Evolutionary conservation across 2,113 vertebrate species (phyloP), one percentile per base, ranked within the genome.

Genomic region (Egretta garzetta): DNA sequence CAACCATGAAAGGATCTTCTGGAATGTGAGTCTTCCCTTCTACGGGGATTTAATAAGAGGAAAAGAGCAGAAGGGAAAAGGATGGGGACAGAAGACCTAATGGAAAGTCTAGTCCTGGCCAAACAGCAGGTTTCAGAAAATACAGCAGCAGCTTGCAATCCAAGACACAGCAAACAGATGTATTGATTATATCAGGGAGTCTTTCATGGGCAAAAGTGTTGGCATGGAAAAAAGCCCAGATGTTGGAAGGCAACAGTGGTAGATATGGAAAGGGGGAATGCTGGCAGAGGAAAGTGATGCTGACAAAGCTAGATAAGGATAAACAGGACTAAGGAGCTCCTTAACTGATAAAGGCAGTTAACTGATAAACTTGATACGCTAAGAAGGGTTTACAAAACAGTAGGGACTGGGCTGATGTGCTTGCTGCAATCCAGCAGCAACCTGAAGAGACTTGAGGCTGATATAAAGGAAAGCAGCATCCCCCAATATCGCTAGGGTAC

Each of bases 311-410:
- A 63, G 41, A 33, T 14, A 47, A 37, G 21, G 14, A 45, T 73
- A 89, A 88, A 70, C 33, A 84, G 58, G 50, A 82, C 66, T 66
- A 56, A 71, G 77, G 50, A 91, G 60, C 32, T 85, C 45, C 81
- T 93, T 73, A 86, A 95, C 77, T 81, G 70, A 49, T 80, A 79
- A 75, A 27, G 8, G 39, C 33, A 56, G 12, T 41, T 41, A 41
- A 41, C 39, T 41, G 39, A 41, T 41, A 41, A 41, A 41, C 39
- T 6, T 60, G 37, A 85, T 79, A n/a, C 71, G 89, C 64, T 93
- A 72, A 81, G 47, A 86, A 81, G 39, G 35, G 27, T 85, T 95
- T 85, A 71, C 43, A 85, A 60, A 94, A 80, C 73, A 87, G 73
- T 64, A 92, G 52, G 27, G 73, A 79, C 76, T 37, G 52, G 68